Evolutionary conservation across 2,797 vertebrate species (phyloP), one percentile per base, ranked within the genome.

Genomic region (Pteropus rufus): DNA sequence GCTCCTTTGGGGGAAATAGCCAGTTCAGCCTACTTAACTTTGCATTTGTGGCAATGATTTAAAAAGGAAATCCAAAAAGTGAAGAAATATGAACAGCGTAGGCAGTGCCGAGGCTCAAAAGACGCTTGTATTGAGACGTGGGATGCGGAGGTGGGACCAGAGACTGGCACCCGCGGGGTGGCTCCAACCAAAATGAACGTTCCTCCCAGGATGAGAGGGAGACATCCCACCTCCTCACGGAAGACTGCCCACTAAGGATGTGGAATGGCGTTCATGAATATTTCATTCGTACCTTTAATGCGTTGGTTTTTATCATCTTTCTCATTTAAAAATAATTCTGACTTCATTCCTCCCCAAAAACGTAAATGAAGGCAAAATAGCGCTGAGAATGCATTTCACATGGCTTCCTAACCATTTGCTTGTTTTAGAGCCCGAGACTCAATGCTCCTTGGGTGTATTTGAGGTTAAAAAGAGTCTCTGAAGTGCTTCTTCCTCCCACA

Each of bases 261-360:
- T 64, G 97, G 97, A 94, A 5, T 14, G 29, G 41, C 76, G 41
- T 15, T 80, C 90, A 86, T 92, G 52, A 98, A 96, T 75, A 97
- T 85, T 94, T 98, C 82, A 97, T 69, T 34, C 23, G 54, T 77
- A 34, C 39, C 72, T 95, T 95, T 97, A 97, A 84, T 70, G 91
- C 54, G 67, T 91, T 89, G n/a, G 49, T 69, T 93, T 83, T 95
- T 39, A 96, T 70, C 73, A 2, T 95, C 91, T 98, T 97, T 96
- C 44, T 96, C 65, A 81, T 79, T 95, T 92, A 94, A 76, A 49
- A 82, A 97, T 91, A 96, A 64, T 86, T 93, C 95, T 97, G 96
- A 94, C 94, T 96, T 97, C 84, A 89, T 94, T 23, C 56, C 8
- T 46, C 58, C 56, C 4, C 7, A 49, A 31, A 60, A 97, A 86